Conservation (phyloP, 2,113 vertebrate genomes). For the Corythornis cristatus region DNA sequence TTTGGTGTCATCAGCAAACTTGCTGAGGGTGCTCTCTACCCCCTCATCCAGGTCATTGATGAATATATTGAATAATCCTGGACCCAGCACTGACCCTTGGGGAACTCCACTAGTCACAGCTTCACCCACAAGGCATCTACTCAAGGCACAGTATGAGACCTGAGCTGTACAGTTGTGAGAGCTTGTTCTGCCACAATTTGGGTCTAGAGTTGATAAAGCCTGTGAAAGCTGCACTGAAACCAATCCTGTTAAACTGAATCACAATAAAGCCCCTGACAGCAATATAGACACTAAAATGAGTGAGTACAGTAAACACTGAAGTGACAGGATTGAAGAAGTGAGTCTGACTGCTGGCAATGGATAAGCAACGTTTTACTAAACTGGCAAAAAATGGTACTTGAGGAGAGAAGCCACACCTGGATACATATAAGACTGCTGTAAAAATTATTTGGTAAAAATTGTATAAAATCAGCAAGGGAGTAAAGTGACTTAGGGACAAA, state of each 20-base stretch:
- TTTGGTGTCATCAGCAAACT: no score
- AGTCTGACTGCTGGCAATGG: background rate
- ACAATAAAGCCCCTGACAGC: background rate
- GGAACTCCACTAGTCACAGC: no score
- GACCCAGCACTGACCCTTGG: no score
- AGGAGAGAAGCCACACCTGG: background rate
- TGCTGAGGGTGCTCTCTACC: no score
- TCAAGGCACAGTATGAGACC: no score
- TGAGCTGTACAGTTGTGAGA: rapidly evolving
- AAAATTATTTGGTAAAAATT: background rate
- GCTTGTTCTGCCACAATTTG: no score
- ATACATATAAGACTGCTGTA: background rate
- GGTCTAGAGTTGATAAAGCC: background rate
- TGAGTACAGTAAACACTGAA: background rate
- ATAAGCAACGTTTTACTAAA: background rate
- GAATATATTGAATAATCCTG: no score
- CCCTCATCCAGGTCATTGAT: no score
- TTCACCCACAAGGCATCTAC: background rate
- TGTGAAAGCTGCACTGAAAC: background rate
- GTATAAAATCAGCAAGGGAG: background rate
- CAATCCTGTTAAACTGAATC: background rate
- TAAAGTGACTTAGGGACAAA: background rate
- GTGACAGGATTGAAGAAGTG: background rate
- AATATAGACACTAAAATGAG: background rate
- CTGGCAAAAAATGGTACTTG: background rate